Evolutionary conservation across 2,888 invertebrate species (phyloP).

Genomic region (Melipona bicolor): DNA sequence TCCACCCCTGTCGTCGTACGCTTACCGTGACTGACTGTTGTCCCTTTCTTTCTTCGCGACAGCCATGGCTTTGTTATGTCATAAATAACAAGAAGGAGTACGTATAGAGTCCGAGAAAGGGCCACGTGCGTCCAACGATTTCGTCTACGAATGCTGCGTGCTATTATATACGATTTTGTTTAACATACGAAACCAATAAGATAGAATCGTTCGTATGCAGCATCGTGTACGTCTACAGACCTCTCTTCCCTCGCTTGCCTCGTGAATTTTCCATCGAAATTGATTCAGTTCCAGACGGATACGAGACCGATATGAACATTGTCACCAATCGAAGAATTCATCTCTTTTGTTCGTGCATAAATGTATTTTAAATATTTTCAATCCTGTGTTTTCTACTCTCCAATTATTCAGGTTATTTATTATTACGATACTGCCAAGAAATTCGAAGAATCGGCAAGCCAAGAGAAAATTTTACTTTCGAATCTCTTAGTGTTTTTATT

Average conservation of each 20-base stretch:
- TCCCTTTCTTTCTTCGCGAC: conserved; percentile 12
- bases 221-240: background rate
- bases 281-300: conserved; percentile 6
- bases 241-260: conserved; percentile 19
- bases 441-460: background rate
- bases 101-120: conserved; percentile 45
- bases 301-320: background rate
- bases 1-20: background rate
- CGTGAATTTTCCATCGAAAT: conserved; percentile 28
- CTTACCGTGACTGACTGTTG: conserved; percentile 10
- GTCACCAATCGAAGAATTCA: background rate
- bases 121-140: conserved; percentile 77
- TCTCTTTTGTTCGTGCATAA: background rate
- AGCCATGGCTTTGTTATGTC: conserved; percentile 16
- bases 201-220: conserved; percentile 14
- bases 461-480: background rate
- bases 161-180: conserved; percentile 78
- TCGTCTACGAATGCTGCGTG: conserved; percentile 67
- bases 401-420: background rate
- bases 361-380: conserved; percentile 8
- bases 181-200: conserved; percentile 76
- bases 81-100: conserved; percentile 48
- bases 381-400: background rate
- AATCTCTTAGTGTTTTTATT: background rate
- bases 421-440: background rate